Evolutionary conservation across 2,888 invertebrate species (phyloP).

Genomic region (Argynnis bischoffii): DNA sequence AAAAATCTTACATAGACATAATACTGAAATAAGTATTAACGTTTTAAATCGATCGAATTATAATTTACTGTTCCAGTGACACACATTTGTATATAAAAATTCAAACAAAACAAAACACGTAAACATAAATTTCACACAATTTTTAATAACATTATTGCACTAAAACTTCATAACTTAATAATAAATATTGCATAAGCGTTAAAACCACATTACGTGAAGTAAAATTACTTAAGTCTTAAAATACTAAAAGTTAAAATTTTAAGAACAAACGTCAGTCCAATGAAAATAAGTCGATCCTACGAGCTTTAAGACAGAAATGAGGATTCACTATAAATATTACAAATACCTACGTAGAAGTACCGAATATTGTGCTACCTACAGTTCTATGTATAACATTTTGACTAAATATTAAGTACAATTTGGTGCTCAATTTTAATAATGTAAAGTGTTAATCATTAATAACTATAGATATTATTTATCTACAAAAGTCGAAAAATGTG

Average conservation of each 20-base stretch:
- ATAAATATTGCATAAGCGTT: slow-evolving; percentile 81
- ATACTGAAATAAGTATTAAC: slow-evolving; percentile 73
- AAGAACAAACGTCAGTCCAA: slow-evolving; percentile 73
- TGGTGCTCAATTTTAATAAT: slow-evolving; percentile 79
- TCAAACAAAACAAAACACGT: slow-evolving; percentile 74
- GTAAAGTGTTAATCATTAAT: slow-evolving; percentile 72
- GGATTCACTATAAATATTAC: slow-evolving; percentile 51
- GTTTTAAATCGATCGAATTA: slow-evolving; percentile 62
- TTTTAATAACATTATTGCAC: slow-evolving; percentile 81
- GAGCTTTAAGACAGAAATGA: slow-evolving; percentile 61
- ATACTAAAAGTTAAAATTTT: slow-evolving; percentile 68
- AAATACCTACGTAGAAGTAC: slow-evolving; percentile 48
- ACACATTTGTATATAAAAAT: slow-evolving; percentile 61
- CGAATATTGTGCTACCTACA: slow-evolving; percentile 64
- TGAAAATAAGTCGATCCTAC: slow-evolving; percentile 68
- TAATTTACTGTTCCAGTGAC: slow-evolving; percentile 55
- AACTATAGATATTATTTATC: slow-evolving; percentile 74
- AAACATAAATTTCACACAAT: slow-evolving; percentile 77
- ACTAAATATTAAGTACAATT: slow-evolving; percentile 82
- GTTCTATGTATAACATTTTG: slow-evolving; percentile 67
- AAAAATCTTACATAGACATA: slow-evolving; percentile 75
- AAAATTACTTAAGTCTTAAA: slow-evolving; percentile 66
- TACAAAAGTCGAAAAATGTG: slow-evolving; percentile 70
- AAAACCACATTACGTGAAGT: slow-evolving; percentile 69
- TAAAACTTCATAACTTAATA: slow-evolving; percentile 78